These are phyloP conservation scores for Anthophora plumipes DNA, from an alignment of 2,888 invertebrate species.

Conservation along the genomic window DNA sequence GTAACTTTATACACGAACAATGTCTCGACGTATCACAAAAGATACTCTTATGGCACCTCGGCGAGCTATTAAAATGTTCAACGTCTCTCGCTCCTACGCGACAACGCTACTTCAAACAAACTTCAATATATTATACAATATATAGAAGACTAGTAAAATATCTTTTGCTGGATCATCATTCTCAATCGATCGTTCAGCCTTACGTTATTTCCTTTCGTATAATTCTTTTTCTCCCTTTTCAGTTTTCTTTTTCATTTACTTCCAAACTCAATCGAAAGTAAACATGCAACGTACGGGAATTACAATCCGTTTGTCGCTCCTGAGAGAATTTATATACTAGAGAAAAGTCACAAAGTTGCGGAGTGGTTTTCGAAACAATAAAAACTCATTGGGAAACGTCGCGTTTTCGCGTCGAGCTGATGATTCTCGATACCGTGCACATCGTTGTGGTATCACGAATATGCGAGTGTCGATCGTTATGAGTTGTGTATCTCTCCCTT, in stretches of 20 bases:
- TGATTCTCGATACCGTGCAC: background rate
- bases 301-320: background rate
- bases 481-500: background rate
- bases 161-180: background rate
- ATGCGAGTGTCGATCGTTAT: conserved; percentile 17
- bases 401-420: background rate
- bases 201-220: background rate
- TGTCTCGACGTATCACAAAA: conserved; percentile 9
- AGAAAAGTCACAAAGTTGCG: background rate
- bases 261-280: conserved; percentile 12
- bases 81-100: background rate
- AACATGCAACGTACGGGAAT: conserved; percentile 28
- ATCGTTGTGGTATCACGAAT: conserved; percentile 1
- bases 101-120: conserved; percentile 1
- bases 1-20: conserved; percentile 37
- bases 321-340: background rate
- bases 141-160: background rate
- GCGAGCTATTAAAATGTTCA: background rate
- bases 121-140: conserved; percentile 5
- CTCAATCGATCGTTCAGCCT: background rate
- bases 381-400: conserved; percentile 13
- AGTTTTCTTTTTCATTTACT: background rate
- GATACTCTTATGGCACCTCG: conserved; percentile 10
- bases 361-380: background rate
- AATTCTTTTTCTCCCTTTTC: too few relatives aligned